These are phyloP conservation scores for Pammene aurita DNA, from an alignment of 2,888 invertebrate species.

Conservation along the genomic window DNA sequence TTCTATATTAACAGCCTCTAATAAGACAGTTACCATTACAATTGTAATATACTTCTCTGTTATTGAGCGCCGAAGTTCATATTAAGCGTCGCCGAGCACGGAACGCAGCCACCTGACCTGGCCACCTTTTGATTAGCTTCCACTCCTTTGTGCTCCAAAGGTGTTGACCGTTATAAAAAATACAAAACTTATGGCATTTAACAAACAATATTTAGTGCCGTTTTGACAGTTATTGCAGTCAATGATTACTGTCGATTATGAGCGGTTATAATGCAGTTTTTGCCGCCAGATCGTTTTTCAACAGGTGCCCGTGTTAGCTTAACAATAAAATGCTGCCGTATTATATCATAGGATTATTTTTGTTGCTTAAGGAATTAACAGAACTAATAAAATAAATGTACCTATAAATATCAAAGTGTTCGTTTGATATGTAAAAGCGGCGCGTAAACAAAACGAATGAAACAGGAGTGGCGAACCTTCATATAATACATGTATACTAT, in stretches of 20 bases:
- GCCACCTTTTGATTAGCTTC: slow-evolving; percentile 59
- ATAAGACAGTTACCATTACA: slow-evolving; percentile 20
- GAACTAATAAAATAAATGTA: slow-evolving; percentile 4
- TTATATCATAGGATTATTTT: slow-evolving; percentile 48
- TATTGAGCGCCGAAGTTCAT: slow-evolving; percentile 16
- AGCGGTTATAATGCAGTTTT: slow-evolving; percentile 67
- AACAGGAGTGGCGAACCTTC: background rate
- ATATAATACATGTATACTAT: no score
- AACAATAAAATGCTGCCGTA: slow-evolving; percentile 48
- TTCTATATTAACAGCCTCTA: background rate
- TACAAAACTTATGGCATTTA: slow-evolving; percentile 76
- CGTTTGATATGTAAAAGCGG: background rate
- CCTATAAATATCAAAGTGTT: background rate
- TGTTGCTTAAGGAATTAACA: slow-evolving; percentile 38
- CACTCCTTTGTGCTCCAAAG: slow-evolving; percentile 69
- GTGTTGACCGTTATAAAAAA: slow-evolving; percentile 78
- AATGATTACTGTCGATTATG: slow-evolving; percentile 78
- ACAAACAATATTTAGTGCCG: slow-evolving; percentile 82
- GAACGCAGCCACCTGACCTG: slow-evolving; percentile 59
- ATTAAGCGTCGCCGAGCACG: slow-evolving; percentile 20
- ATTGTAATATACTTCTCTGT: slow-evolving; percentile 47
- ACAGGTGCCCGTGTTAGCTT: slow-evolving; percentile 66
- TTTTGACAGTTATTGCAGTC: slow-evolving; percentile 81
- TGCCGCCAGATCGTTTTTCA: slow-evolving; percentile 56
- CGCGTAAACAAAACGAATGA: background rate